These are phyloP conservation scores for Holacanthella duospinosa DNA, from an alignment of 2,888 invertebrate genomes.

Conservation along the genomic window DNA sequence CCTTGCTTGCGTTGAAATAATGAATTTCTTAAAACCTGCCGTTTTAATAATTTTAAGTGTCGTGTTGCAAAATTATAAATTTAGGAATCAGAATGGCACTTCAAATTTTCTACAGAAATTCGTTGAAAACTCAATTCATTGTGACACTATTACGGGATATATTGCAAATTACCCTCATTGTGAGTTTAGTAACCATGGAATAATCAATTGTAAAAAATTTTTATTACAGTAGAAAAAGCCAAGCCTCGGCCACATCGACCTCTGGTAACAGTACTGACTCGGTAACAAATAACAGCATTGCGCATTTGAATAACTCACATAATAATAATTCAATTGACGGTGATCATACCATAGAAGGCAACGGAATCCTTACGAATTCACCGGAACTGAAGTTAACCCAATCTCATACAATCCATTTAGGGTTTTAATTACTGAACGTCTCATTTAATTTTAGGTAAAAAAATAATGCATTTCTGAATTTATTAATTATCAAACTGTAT, in stretches of 20 bases:
- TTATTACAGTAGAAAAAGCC: neutral
- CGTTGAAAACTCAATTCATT: no score
- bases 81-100: no score
- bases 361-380: neutral
- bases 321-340: neutral
- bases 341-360: neutral
- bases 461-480: no score
- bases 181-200: neutral
- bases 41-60: no score
- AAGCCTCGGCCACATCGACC: neutral
- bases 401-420: conserved; percentile 1
- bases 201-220: neutral
- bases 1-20: no score
- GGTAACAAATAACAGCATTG: neutral
- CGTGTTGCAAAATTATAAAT: neutral
- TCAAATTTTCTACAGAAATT: no score
- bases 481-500: no score
- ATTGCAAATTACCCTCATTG: no score
- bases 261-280: neutral
- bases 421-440: neutral
- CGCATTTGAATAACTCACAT: neutral
- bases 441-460: no score
- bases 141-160: no score
- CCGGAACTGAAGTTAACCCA: neutral
- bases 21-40: no score